These are phyloP conservation scores for Agrotis exclamationis DNA, from an alignment of 2,888 invertebrate genomes.

Conservation along the genomic window DNA sequence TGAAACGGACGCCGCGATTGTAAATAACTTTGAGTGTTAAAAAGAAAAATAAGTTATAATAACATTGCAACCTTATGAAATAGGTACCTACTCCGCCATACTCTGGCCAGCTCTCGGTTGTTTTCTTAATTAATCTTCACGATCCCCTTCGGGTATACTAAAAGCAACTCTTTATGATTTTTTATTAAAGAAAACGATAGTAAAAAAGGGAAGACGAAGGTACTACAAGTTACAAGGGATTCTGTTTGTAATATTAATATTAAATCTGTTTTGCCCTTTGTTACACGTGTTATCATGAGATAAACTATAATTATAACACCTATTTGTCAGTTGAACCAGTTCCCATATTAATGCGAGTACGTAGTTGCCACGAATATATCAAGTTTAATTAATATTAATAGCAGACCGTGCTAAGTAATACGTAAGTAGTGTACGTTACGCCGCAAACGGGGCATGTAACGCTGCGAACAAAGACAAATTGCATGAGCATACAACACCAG, in stretches of 20 bases:
- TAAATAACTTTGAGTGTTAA: constrained; percentile 59
- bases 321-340: constrained; percentile 41
- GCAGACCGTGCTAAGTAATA: constrained; percentile 25
- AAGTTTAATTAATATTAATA: constrained; percentile 55
- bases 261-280: constrained; percentile 13
- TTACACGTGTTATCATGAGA: constrained; percentile 24
- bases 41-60: constrained; percentile 58
- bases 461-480: constrained; percentile 55
- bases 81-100: constrained; percentile 36
- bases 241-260: constrained; percentile 29
- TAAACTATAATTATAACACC: constrained; percentile 22
- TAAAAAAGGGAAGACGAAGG: constrained; percentile 36
- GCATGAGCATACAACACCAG: constrained; percentile 31
- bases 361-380: constrained; percentile 44
- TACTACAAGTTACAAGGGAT: constrained; percentile 18
- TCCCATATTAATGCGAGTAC: constrained; percentile 25
- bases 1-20: constrained; percentile 48
- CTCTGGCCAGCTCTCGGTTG: constrained; percentile 49
- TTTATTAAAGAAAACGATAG: constrained; percentile 43
- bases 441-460: constrained; percentile 21
- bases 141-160: constrained; percentile 55
- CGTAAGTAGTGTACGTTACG: constrained; percentile 29
- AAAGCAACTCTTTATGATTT: constrained; percentile 60
- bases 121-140: constrained; percentile 61
- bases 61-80: constrained; percentile 59